A percentile compares a stretch with the other conserved stretches of the same genome.
These are phyloP conservation scores for Copidosoma aretas DNA, from an alignment of 2,888 invertebrate species.

Conservation along the genomic window DNA sequence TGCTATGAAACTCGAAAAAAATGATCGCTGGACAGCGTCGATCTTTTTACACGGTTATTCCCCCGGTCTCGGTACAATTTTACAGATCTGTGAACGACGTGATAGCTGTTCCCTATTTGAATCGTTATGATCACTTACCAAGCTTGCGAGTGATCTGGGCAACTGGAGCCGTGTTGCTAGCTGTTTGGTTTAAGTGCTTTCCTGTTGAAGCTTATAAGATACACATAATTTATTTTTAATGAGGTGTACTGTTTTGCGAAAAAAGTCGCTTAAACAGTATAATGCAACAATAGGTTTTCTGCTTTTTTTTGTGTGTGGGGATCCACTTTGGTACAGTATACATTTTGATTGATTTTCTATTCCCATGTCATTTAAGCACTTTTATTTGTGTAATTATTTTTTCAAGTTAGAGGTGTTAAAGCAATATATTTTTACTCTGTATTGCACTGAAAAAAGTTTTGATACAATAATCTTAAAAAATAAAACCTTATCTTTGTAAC, in stretches of 20 bases:
- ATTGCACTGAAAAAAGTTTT: too few species aligned
- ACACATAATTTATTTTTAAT: conserved; percentile 54
- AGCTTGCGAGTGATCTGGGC: conserved; percentile 89
- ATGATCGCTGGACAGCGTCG: neutral
- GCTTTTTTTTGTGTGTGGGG: neutral
- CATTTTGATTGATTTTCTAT: neutral
- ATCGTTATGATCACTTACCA: conserved; percentile 76
- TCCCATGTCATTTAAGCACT: neutral
- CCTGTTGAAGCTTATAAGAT: conserved; percentile 62
- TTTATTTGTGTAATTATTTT: too few species aligned
- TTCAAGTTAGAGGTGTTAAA: too few species aligned
- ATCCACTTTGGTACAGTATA: neutral
- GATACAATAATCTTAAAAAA: too few species aligned
- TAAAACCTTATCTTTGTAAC: too few species aligned
- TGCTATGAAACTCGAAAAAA: neutral
- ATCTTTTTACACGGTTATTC: neutral
- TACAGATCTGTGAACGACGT: neutral
- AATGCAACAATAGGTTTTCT: neutral
- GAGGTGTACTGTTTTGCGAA: conserved; percentile 3
- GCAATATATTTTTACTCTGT: too few species aligned
- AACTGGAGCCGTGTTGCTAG: conserved; percentile 86
- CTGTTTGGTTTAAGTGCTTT: conserved; percentile 72
- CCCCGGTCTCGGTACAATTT: neutral
- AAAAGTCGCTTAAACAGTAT: neutral
- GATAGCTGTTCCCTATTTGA: conserved; percentile 3